Conservation (phyloP, 2,888 invertebrate genomes). For the Diabrotica balteata region DNA sequence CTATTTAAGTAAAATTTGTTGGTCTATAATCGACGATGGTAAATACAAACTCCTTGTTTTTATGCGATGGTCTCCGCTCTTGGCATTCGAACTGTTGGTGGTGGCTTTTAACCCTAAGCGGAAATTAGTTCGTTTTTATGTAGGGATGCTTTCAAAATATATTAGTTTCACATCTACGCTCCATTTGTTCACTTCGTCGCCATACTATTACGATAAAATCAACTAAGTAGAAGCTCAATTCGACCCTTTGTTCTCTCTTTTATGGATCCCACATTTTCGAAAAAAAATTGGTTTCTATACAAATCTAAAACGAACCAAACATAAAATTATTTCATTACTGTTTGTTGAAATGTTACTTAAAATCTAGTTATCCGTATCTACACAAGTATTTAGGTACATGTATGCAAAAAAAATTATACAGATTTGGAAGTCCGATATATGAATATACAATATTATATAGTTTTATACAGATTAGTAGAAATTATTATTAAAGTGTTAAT, state of each 20-base stretch:
- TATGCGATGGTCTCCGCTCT: slow-evolving; percentile 3
- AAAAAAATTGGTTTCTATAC: slow-evolving; percentile 8
- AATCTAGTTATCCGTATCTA: no score
- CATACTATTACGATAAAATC: slow-evolving; percentile 50
- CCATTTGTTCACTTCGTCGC: slow-evolving; percentile 54
- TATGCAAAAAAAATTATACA: no score
- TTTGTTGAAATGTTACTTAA: no score
- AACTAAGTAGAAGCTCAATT: slow-evolving; percentile 32
- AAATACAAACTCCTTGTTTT: neutral
- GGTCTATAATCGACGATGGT: no score
- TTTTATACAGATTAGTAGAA: no score
- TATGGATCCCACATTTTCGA: slow-evolving; percentile 14
- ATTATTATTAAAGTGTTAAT: no score
- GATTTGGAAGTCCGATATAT: no score
- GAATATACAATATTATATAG: no score
- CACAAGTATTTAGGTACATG: no score
- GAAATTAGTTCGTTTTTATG: slow-evolving; percentile 59
- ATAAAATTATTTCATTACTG: no score
- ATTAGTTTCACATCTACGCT: slow-evolving; percentile 53
- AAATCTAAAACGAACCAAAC: slow-evolving; percentile 5
- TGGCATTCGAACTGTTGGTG: slow-evolving; percentile 53
- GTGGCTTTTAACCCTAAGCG: slow-evolving; percentile 54
- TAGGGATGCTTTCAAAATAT: slow-evolving; percentile 55
- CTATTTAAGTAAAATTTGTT: neutral
- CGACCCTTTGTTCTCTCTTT: slow-evolving; percentile 24